Evolutionary conservation across 2,797 vertebrate genomes (phyloP), one percentile per base, ranked within the genome.

Genomic region (Alauda arvensis): DNA sequence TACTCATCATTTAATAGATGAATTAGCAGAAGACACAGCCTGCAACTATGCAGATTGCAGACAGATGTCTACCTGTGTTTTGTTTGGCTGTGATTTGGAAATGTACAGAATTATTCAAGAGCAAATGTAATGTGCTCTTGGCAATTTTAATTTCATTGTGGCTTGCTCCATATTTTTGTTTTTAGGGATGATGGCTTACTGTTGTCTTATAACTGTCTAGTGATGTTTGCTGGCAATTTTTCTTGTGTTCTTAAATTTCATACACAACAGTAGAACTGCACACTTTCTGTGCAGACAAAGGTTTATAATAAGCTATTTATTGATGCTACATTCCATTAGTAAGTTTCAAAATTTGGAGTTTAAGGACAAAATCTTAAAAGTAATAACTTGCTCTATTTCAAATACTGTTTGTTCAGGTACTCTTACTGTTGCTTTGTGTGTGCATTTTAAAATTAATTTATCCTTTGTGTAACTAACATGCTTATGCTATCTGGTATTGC

Each of bases 1-100:
- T 24, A 24, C 57, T 68, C 45, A n/a, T 62, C 88, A 70, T 60
- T 83, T 80, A 81, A 76, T 42, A 25, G 74, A 70, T 65, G 46
- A 91, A 76, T 21, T 88, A 70, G 49, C 46, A 87, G 53, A 76
- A 87, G 31, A 67, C n/a, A 72, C 28, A 76, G 69, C 67, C 70
- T 81, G 60, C 65, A 59, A 71, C 71, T 31, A 61, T 17, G 24
- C 79, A 63, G 79, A 77, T 8, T 88, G 74, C 33, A 88, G 72
- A 70, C 84, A 93, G 84, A 77, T 87, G 63, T 74, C 87, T 83
- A 88, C 82, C 67, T 92, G 74, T 57, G 34, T 70, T 92, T 83
- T 76, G 25, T 69, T 85, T 92, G 77, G 77, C 74, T 92, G 42
- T 62, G 72, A 78, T 74, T 61, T 34, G 56, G 45, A 85, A 91